Evolutionary conservation across 1,140 invertebrate species (phyloP).

Genomic region (Drosophila simulans): DNA sequence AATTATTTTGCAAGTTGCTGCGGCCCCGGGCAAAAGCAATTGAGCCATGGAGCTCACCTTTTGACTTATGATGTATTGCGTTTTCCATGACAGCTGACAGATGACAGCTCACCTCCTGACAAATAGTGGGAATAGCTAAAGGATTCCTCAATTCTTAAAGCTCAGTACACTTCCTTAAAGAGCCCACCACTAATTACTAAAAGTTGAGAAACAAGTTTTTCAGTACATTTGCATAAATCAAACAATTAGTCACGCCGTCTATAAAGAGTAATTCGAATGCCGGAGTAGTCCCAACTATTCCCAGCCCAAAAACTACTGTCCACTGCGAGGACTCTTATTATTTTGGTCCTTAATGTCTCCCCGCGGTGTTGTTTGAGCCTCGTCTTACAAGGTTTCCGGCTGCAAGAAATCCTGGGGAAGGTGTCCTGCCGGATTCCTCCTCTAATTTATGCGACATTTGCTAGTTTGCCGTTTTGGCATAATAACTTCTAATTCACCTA

Average conservation of each 20-base stretch:
- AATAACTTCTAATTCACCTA: constrained; percentile 78
- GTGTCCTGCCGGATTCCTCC: constrained; percentile 68
- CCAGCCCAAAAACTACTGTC: constrained; percentile 52
- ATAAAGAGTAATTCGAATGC: constrained; percentile 38
- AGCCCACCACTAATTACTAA: constrained; percentile 43
- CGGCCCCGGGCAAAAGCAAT: constrained; percentile 40
- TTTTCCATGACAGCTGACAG: constrained; percentile 71
- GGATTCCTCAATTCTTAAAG: constrained; percentile 37
- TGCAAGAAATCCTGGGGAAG: constrained; percentile 35
- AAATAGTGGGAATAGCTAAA: constrained; percentile 20
- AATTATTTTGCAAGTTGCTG: constrained; percentile 71
- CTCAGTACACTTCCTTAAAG: constrained; percentile 17
- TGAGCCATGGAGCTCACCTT: constrained; percentile 70
- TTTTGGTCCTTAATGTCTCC: constrained; percentile 67
- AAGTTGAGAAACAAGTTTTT: constrained; percentile 30
- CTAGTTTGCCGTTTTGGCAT: constrained; percentile 71
- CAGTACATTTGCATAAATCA: constrained; percentile 75
- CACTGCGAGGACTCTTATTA: constrained; percentile 49
- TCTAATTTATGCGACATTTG: constrained; percentile 79
- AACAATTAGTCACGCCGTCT: constrained; percentile 74
- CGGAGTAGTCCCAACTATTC: constrained; percentile 31
- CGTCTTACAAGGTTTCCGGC: constrained; percentile 58
- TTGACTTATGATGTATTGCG: constrained; percentile 81
- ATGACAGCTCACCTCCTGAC: constrained; percentile 50
- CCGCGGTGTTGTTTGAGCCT: constrained; percentile 73